Evolutionary conservation across 2,888 invertebrate species (phyloP).

Genomic region (Chymomyza fuscimana): DNA sequence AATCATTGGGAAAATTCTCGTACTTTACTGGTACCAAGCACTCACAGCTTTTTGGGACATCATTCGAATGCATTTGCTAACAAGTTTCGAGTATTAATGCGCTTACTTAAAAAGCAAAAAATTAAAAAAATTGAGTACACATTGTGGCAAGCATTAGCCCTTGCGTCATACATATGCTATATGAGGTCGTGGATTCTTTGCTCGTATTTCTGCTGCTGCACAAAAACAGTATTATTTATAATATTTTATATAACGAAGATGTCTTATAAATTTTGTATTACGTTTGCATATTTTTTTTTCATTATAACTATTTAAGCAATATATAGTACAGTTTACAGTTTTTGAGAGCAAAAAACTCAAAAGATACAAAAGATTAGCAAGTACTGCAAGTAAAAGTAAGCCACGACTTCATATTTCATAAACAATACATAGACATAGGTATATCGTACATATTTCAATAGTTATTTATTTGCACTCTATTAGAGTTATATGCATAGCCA

Average conservation of each 20-base stretch:
- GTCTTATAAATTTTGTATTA: conserved; percentile 39
- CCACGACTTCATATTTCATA: conserved; percentile 80
- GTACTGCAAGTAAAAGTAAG: conserved; percentile 59
- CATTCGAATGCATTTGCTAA: background rate
- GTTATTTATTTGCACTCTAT: conserved; percentile 8
- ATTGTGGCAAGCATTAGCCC: conserved; percentile 14
- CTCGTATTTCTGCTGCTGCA: conserved; percentile 38
- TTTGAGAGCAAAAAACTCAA: conserved; percentile 48
- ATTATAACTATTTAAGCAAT: conserved; percentile 58
- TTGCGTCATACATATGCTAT: conserved; percentile 63
- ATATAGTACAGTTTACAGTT: conserved; percentile 27
- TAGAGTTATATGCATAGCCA: conserved; percentile 28
- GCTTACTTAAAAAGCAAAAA: conserved; percentile 38
- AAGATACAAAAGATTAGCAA: conserved; percentile 35
- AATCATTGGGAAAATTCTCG: too few species aligned
- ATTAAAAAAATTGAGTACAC: conserved; percentile 32
- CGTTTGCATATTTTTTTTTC: conserved; percentile 72
- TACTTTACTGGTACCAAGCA: too few species aligned
- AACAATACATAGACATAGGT: conserved; percentile 50
- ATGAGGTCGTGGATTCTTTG: conserved; percentile 76
- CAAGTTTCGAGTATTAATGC: background rate
- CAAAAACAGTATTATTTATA: conserved; percentile 33
- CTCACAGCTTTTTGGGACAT: too few species aligned
- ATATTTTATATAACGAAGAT: background rate
- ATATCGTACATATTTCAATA: conserved; percentile 23